phyloP scores from a whole-genome alignment of 1,140 invertebrate species.

The Rhopalosiphum padi region DNA sequence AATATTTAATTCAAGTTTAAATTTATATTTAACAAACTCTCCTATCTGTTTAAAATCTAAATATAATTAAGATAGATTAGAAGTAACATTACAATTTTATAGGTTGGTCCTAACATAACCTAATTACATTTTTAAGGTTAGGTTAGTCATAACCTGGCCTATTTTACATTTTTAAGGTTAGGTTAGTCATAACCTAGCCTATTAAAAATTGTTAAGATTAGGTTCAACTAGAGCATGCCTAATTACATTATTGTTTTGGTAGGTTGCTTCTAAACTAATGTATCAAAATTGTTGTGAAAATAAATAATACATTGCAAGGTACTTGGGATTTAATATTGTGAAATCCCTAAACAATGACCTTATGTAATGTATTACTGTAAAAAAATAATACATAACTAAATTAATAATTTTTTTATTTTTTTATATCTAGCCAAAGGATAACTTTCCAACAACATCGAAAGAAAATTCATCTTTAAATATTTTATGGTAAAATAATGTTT shows the following conservation, averaged over 20 bases:
- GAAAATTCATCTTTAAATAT: conserved; percentile 38
- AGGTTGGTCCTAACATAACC: neutral
- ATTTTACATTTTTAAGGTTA: too few relatives aligned
- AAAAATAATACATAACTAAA: too few relatives aligned
- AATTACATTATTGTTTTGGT: neutral
- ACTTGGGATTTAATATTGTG: neutral
- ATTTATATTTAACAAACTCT: neutral
- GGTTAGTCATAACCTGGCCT: too few relatives aligned
- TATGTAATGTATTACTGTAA: neutral
- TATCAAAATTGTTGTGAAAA: too few relatives aligned
- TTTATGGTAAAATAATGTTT: conserved; percentile 21
- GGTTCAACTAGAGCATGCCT: neutral
- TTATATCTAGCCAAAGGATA: neutral
- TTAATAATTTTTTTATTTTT: neutral
- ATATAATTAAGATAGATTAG: neutral
- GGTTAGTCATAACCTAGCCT: too few relatives aligned
- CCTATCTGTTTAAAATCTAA: neutral
- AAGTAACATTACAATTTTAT: neutral
- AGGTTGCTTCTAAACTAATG: too few relatives aligned
- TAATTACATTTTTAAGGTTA: neutral
- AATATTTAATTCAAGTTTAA: neutral
- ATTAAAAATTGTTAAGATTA: too few relatives aligned
- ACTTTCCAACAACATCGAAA: neutral
- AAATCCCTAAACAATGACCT: neutral
- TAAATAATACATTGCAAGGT: too few relatives aligned